Evolutionary conservation across 2,113 vertebrate species (phyloP).

Genomic region (Apodemus speciosus): DNA sequence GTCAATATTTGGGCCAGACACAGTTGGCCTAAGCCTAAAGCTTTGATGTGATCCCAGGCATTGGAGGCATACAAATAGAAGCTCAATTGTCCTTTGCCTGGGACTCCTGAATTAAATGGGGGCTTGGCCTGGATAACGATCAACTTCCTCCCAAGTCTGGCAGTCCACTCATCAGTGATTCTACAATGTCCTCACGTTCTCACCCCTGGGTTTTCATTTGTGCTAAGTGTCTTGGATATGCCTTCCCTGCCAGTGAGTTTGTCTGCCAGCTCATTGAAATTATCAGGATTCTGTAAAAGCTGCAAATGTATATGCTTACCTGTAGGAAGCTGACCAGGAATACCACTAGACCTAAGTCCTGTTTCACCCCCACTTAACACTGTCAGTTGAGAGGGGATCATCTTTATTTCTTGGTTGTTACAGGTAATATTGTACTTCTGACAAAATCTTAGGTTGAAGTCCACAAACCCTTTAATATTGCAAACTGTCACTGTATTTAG

Average conservation of each 20-base stretch:
- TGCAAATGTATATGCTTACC: neutral
- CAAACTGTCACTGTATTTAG: neutral
- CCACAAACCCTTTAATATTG: neutral
- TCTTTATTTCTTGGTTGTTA: constrained; percentile 38
- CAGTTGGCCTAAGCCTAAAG: constrained; percentile 21
- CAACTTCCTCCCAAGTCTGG: constrained; percentile 34
- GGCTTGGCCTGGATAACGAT: neutral
- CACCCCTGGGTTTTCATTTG: constrained; percentile 17
- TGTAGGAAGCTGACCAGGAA: constrained; percentile 31
- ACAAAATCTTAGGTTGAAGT: neutral
- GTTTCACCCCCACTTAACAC: neutral
- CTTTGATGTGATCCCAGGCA: constrained; percentile 1
- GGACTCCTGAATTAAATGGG: constrained; percentile 37
- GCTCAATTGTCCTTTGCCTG: constrained; percentile 6
- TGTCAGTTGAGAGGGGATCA: constrained; percentile 30
- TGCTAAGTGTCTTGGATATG: constrained; percentile 24
- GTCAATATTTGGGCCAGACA: constrained; percentile 29
- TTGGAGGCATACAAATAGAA: constrained; percentile 14
- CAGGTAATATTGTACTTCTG: neutral
- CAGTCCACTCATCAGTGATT: constrained; percentile 9
- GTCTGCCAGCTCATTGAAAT: constrained; percentile 38
- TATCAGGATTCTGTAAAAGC: constrained; percentile 33
- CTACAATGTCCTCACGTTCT: constrained; percentile 8
- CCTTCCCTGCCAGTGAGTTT: neutral
- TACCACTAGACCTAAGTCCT: neutral